Base-by-base conservation (phyloP, 2,797 vertebrate genomes). In the Siniperca obscura region DNA sequence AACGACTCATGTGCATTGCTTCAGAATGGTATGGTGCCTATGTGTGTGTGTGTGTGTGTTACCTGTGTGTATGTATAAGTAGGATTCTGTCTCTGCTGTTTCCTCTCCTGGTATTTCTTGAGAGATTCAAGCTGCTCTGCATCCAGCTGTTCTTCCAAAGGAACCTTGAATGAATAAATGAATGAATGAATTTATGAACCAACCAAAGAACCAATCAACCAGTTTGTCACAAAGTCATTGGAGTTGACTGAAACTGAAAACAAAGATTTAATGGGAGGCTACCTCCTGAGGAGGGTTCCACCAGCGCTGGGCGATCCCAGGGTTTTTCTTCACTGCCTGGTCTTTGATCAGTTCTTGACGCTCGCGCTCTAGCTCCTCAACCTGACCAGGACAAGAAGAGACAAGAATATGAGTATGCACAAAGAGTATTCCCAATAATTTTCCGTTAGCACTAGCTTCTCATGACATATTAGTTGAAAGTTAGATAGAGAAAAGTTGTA, bases 251-350 rank as follows among this genome's bases (percentile, higher is more conserved):
- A 67, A 53, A 57, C 22, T 25, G 3, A 57, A 74, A 36, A 36
- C 5, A 71, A 60, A 27, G 2, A 61, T 44, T 13, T 1, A 78
- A 36, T 1, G 8, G 2, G 14, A 25, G 1, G 94, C 88, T 89
- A 97, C 98, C 90, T 99, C 97, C 38, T 97, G 97, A 9, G 98
- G 97, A 67, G 98, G 98, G 61, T 99, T 99, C 98, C 98, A 99
- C 98, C 98, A 99, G 76, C 98, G 98, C 11, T 96, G 91, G 0
- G 98, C 97, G 44, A 99, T 99, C 36, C 92, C 96, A 0, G 98
- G 97, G 48, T 99, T 99, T 79, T 99, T 99, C 95, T 97, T 99
- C 65, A 99, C 97, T 0, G 98, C 98, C 94, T 99, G 98, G 81
- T 96, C 98, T 89, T 92, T 96, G 85, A 99, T 99, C 66, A 99